Base-by-base conservation (phyloP, 2,888 invertebrate genomes). In the Norana najaformis region DNA sequence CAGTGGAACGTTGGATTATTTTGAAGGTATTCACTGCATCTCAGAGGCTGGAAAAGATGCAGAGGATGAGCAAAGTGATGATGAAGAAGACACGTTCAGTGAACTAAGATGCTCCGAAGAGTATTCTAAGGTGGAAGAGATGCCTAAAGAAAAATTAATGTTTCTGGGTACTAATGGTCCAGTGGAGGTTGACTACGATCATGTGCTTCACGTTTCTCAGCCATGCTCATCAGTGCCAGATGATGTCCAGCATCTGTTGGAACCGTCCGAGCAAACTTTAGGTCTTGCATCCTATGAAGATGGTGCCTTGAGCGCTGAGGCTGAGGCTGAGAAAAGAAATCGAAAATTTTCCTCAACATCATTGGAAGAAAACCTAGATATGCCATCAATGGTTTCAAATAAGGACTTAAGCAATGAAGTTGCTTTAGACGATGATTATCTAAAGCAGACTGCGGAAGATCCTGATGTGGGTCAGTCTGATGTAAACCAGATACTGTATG, bases 181-280 rank as follows among this genome's bases (percentile, higher is more conserved):
- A 89, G 95, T 95, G 88, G 95, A 96, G 94, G 95, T 95, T 83
- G 95, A 95, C 36, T 96, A 95, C 92, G 94, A 94, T 90, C 95
- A 94, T 91, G 89, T 85, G 85, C 37, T 37, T 85, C 36, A 37
- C 1, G 35, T 36, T 85, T 85, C 37, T 37, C 85, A 35, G 36
- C 85, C 34, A 36, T 69, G n/a, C n/a, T 69, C n/a, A 5, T 69
- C 69, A 69, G n/a, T 5, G 69, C n/a, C n/a, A 8, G 69, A 69
- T n/a, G 69, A 69, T n/a, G 69, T 8, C n/a, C 69, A 11, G 69
- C 69, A n/a, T 69, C 11, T 69, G 13, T 30, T n/a, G n/a, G 69
- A 69, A 69, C 69, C 30, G n/a, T 69, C 69, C 30, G 69, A 69
- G 30, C 30, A 69, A 69, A n/a, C n/a, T 69, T 30, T n/a, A 69